Percentiles rank a stretch among this genome's conserved stretches.
These are phyloP conservation scores for Drosophila longiperda DNA, from an alignment of 2,888 invertebrate species.

Conservation along the genomic window DNA sequence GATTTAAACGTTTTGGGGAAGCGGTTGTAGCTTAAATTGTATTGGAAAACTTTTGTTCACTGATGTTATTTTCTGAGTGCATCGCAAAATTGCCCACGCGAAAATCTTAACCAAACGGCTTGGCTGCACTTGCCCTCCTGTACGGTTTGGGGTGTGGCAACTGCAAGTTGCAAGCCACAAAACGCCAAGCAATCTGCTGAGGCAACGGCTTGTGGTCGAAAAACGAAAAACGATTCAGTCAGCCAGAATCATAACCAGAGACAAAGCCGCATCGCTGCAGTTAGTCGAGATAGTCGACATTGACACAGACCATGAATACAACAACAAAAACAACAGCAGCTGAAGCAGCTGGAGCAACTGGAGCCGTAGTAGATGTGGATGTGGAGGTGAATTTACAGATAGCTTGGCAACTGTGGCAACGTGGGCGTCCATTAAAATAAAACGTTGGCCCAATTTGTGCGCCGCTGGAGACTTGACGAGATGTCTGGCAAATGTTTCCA, in stretches of 20 bases:
- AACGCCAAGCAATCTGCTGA: slow-evolving; percentile 34
- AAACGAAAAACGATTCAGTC: slow-evolving; percentile 45
- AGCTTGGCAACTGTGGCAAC: slow-evolving; percentile 26
- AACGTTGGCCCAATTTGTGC: slow-evolving; percentile 68
- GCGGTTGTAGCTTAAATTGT: background rate
- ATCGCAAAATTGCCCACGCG: slow-evolving; percentile 48
- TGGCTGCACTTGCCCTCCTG: slow-evolving; percentile 63
- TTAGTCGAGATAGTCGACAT: slow-evolving; percentile 45
- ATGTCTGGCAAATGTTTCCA: slow-evolving; percentile 39
- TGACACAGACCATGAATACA: slow-evolving; percentile 62
- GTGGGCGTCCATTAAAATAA: slow-evolving; percentile 68
- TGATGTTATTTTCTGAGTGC: background rate
- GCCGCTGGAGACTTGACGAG: slow-evolving; percentile 50
- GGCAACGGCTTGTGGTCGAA: slow-evolving; percentile 57
- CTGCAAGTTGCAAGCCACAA: slow-evolving; percentile 40
- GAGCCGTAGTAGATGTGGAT: slow-evolving; percentile 3
- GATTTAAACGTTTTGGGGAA: background rate
- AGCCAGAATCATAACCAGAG: slow-evolving; percentile 31
- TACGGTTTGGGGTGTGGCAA: slow-evolving; percentile 42
- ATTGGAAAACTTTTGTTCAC: background rate
- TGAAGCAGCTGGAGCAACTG: slow-evolving; percentile 28
- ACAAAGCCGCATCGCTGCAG: slow-evolving; percentile 28
- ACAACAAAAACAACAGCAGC: background rate
- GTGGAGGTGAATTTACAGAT: slow-evolving; percentile 9
- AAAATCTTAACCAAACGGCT: slow-evolving; percentile 67